phyloP scores from a whole-genome alignment of 1,140 invertebrate genomes.

The Zelostemma sp. region DNA sequence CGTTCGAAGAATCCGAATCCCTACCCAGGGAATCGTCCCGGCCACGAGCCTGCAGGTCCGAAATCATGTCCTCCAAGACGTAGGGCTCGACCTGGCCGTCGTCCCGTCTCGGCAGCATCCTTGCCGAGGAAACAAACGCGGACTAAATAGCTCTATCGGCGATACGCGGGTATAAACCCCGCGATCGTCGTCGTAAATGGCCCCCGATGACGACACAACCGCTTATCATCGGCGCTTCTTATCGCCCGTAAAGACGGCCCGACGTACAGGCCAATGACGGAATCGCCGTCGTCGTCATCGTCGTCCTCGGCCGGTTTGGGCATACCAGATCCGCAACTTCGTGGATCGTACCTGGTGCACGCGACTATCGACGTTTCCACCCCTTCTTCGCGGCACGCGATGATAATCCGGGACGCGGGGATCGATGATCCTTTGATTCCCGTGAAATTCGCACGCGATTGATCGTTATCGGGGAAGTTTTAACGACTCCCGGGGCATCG shows the following conservation, averaged over 20 bases:
- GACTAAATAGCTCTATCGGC: neutral
- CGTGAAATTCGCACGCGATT: no score
- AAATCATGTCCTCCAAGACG: constrained; percentile 72
- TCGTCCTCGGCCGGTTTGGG: constrained; percentile 7
- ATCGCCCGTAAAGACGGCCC: neutral
- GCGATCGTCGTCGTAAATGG: neutral
- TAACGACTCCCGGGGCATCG: neutral
- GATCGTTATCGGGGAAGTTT: no score
- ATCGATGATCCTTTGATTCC: neutral
- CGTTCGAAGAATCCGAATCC: constrained; percentile 64
- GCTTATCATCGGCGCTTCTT: constrained; percentile 2
- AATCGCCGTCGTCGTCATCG: constrained; percentile 4
- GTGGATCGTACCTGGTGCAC: neutral
- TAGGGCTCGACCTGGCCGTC: constrained; percentile 71
- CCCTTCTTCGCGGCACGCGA: neutral
- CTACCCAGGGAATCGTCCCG: constrained; percentile 53
- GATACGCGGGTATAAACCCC: no score
- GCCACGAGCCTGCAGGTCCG: constrained; percentile 59
- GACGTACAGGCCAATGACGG: neutral
- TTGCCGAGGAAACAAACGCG: neutral
- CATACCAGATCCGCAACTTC: constrained; percentile 5
- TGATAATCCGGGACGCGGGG: neutral
- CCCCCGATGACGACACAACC: constrained; percentile 4
- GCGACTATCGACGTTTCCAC: neutral
- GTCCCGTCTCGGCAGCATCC: constrained; percentile 70